These are phyloP conservation scores for Thera obeliscata DNA, from an alignment of 2,888 invertebrate genomes.

Conservation along the genomic window DNA sequence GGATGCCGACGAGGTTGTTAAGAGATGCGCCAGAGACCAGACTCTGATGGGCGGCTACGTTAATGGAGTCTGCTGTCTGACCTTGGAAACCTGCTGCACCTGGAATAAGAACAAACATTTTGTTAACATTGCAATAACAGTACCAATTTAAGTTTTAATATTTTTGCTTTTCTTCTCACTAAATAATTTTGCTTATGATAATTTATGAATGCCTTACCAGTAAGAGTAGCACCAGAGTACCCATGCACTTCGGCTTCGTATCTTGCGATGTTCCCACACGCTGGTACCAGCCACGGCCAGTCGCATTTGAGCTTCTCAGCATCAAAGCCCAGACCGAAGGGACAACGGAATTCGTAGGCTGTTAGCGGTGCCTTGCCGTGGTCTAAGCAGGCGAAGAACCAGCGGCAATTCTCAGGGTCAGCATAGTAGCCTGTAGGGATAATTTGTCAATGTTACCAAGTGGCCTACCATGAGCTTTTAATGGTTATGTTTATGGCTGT, in stretches of 20 bases:
- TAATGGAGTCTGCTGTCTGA: slow-evolving; percentile 75
- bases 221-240: slow-evolving; percentile 69
- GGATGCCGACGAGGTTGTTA: slow-evolving; percentile 76
- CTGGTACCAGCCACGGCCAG: slow-evolving; percentile 91
- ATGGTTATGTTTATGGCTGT: too few species aligned
- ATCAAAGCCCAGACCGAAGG: slow-evolving; percentile 91
- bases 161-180: not conserved
- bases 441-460: not conserved
- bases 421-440: slow-evolving; percentile 87
- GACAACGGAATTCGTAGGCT: slow-evolving; percentile 92
- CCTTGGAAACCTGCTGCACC: slow-evolving; percentile 78
- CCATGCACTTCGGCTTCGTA: slow-evolving; percentile 81
- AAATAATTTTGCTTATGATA: not conserved
- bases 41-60: slow-evolving; percentile 78
- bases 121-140: not conserved
- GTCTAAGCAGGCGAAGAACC: slow-evolving; percentile 93
- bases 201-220: slow-evolving; percentile 55
- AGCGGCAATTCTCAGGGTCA: slow-evolving; percentile 92
- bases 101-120: slow-evolving; percentile 40
- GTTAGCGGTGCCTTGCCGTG: slow-evolving; percentile 86
- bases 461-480: too few species aligned
- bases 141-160: not conserved
- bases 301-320: slow-evolving; percentile 88
- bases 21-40: slow-evolving; percentile 75
- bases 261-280: slow-evolving; percentile 83